Evolutionary conservation across 2,113 vertebrate genomes (phyloP), one percentile per base, ranked within the genome.

Genomic region (Columbina picui): DNA sequence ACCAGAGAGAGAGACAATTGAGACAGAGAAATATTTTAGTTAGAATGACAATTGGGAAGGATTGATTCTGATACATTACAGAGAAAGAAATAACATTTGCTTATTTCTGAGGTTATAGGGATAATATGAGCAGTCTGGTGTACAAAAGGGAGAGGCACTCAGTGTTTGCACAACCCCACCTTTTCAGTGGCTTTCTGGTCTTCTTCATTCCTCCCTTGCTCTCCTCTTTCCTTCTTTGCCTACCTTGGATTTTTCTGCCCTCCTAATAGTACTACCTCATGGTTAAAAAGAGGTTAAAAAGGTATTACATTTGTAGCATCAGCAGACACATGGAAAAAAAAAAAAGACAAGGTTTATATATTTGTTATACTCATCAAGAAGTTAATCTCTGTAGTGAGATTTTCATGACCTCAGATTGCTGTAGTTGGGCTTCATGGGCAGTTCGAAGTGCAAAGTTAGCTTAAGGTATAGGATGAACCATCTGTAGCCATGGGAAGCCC

Each of bases 111-210:
- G 39, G 3, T 68, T 45, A 9, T 45, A 10, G 10, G 18, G 21
- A 12, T 17, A 23, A 8, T 52, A n/a, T 26, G 12, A 67, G 21
- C 43, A 52, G 9, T 18, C 38, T 8, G 27, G 27, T 32, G 64
- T 70, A 12, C 12, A 29, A 38, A 53, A n/a, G 15, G 29, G 34
- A 67, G 23, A 56, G 34, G 30, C 36, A 67, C 20, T 5, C 30
- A 52, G 6, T 47, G 61, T 55, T 61, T 1, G 0, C 14, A 23
- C 12, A 53, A 10, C 20, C 6, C 23, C 1, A 1, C 17, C 7
- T 45, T 47, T 55, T 55, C 27, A 39, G 55, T 55, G 69, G 9
- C 45, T 90, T 55, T 10, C 29, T 14, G 16, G 16, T 67, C 53
- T 23, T 39, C 45, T 68, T 69, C 41, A 6, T 27, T 75, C 10